phyloP scores from a whole-genome alignment of 2,797 vertebrate genomes.

The Steatocranus sp. region DNA sequence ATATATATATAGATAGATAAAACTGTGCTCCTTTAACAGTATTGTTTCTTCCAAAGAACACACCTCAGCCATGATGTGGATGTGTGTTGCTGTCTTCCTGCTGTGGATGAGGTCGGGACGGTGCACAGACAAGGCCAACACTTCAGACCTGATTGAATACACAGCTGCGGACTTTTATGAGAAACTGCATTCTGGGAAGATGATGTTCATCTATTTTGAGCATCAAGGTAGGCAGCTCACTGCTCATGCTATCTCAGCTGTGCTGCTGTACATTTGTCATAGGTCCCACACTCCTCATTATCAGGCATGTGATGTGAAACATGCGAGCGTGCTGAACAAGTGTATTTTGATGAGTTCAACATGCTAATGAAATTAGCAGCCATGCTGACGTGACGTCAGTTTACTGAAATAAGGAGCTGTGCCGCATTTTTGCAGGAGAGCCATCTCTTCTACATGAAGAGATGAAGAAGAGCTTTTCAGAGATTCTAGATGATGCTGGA shows the following conservation, averaged over 20 bases:
- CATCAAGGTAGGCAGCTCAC: slow-evolving; percentile 67
- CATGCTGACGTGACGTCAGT: not conserved
- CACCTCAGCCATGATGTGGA: slow-evolving; percentile 24
- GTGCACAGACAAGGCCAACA: slow-evolving; percentile 40
- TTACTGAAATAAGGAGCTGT: not conserved
- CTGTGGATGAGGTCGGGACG: slow-evolving; percentile 31
- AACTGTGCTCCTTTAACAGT: not conserved
- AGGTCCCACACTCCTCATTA: not conserved
- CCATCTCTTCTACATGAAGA: not conserved
- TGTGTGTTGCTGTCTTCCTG: slow-evolving; percentile 26
- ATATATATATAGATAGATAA: not conserved
- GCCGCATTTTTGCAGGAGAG: not conserved
- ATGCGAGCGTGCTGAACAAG: not conserved
- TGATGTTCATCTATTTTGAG: slow-evolving; percentile 84
- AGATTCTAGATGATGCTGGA: not conserved
- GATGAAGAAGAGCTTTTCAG: not conserved
- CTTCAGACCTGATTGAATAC: slow-evolving; percentile 43
- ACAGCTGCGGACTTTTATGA: slow-evolving; percentile 51
- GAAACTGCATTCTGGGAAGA: slow-evolving; percentile 75
- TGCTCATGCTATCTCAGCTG: not conserved
- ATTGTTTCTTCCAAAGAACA: not conserved
- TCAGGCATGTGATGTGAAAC: not conserved
- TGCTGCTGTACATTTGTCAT: not conserved
- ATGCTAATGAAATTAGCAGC: not conserved
- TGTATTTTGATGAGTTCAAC: not conserved